phyloP scores from a whole-genome alignment of 1,140 invertebrate species.

The Drosophila grimshawi region DNA sequence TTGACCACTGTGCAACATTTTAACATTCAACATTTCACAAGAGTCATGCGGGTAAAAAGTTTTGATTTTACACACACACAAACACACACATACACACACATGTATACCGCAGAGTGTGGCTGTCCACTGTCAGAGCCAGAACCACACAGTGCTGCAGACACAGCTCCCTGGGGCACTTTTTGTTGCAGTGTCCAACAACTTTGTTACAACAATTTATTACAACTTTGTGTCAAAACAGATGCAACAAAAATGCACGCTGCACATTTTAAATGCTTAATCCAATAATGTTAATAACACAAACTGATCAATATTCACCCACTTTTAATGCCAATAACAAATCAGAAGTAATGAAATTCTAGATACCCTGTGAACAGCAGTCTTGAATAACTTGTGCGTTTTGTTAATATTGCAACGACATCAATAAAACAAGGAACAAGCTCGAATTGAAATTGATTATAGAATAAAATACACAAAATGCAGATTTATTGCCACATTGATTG shows the following conservation, averaged over 20 bases:
- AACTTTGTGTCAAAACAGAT: slow-evolving; percentile 58
- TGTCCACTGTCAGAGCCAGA: slow-evolving; percentile 9
- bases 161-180: slow-evolving; percentile 31
- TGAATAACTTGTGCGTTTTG: no score
- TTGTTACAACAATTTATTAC: slow-evolving; percentile 62
- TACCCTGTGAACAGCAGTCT: no score
- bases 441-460: no score
- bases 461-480: no score
- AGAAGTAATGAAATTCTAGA: background rate
- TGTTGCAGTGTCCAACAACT: slow-evolving; percentile 27
- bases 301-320: background rate
- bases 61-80: slow-evolving; percentile 36
- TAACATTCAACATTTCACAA: slow-evolving; percentile 54
- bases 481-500: background rate
- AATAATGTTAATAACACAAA: background rate
- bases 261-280: slow-evolving; percentile 10
- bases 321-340: background rate
- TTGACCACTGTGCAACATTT: slow-evolving; percentile 49
- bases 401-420: no score
- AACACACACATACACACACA: slow-evolving; percentile 1
- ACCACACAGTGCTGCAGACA: background rate
- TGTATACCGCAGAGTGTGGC: slow-evolving; percentile 5
- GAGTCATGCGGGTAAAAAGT: slow-evolving; percentile 39
- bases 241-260: slow-evolving; percentile 12
- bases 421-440: no score